Evolutionary conservation across 2,113 vertebrate genomes (phyloP).

Genomic region (Boleophthalmus pectinirostris): DNA sequence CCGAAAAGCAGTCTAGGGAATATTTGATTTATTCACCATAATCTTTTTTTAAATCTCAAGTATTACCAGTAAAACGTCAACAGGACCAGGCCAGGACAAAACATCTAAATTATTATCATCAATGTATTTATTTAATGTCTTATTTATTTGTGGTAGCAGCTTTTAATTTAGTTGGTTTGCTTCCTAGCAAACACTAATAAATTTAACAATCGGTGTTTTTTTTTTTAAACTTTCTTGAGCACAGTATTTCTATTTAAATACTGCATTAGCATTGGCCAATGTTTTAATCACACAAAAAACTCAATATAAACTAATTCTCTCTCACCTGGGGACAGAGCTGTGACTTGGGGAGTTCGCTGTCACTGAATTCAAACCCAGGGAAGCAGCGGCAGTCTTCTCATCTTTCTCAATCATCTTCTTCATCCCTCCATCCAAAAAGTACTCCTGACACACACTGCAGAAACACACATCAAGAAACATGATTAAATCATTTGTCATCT

Average conservation of each 20-base stretch:
- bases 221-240: too few species aligned
- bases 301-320: neutral
- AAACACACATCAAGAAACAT: neutral
- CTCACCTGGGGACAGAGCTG: slow-evolving; percentile 58
- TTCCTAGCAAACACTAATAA: too few species aligned
- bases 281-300: neutral
- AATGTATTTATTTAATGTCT: too few species aligned
- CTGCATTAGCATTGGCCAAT: too few species aligned
- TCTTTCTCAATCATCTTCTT: slow-evolving; percentile 95
- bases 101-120: too few species aligned
- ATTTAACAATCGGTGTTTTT: too few species aligned
- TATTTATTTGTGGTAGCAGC: too few species aligned
- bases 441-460: slow-evolving; percentile 92
- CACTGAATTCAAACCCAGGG: slow-evolving; percentile 71
- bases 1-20: too few species aligned
- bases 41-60: neutral
- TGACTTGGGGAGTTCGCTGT: slow-evolving; percentile 59
- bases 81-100: too few species aligned
- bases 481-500: neutral
- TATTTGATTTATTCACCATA: neutral
- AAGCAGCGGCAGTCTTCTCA: slow-evolving; percentile 85
- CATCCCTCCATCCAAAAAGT: slow-evolving; percentile 95
- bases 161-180: too few species aligned
- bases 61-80: too few species aligned
- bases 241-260: too few species aligned